Conservation (phyloP, 23 tunicate genomes). For the Ciona savignyi region DNA sequence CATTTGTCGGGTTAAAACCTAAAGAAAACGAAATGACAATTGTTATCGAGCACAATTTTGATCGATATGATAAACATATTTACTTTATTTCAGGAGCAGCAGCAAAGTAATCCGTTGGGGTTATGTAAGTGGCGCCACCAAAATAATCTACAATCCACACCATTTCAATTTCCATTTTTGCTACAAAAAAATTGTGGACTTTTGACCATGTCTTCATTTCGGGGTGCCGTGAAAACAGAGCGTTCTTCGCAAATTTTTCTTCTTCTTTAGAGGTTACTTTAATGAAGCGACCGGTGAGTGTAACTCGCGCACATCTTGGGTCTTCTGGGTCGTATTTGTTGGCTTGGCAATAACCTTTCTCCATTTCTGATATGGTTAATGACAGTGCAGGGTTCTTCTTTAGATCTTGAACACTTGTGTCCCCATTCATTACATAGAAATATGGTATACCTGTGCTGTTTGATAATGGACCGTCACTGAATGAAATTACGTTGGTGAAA, state of each 20-base stretch:
- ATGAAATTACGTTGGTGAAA: slow-evolving; percentile 62
- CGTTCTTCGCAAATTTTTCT: slow-evolving; percentile 44
- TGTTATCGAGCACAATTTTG: too few relatives aligned
- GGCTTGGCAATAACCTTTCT: slow-evolving; percentile 40
- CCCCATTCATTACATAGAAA: too few relatives aligned
- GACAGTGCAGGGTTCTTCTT: slow-evolving; percentile 22
- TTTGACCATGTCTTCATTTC: slow-evolving; percentile 44
- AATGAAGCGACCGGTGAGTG: slow-evolving; percentile 50
- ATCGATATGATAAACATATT: too few relatives aligned
- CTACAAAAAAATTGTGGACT: not conserved
- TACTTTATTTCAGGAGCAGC: not conserved
- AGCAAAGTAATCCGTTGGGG: not conserved
- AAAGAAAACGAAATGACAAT: too few relatives aligned
- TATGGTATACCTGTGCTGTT: slow-evolving; percentile 82
- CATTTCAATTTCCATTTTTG: not conserved
- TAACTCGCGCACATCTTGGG: slow-evolving; percentile 68
- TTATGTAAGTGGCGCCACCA: not conserved
- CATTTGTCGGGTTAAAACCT: too few relatives aligned
- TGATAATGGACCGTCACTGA: slow-evolving; percentile 63
- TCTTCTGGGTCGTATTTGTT: slow-evolving; percentile 38
- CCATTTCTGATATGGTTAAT: slow-evolving; percentile 46
- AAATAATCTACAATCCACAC: not conserved
- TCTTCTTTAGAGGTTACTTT: slow-evolving; percentile 27
- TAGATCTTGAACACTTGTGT: slow-evolving; percentile 30
- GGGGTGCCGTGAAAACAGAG: slow-evolving; percentile 69